Base-by-base conservation (phyloP, 2,888 invertebrate species). In the Apodemia hepburni region DNA sequence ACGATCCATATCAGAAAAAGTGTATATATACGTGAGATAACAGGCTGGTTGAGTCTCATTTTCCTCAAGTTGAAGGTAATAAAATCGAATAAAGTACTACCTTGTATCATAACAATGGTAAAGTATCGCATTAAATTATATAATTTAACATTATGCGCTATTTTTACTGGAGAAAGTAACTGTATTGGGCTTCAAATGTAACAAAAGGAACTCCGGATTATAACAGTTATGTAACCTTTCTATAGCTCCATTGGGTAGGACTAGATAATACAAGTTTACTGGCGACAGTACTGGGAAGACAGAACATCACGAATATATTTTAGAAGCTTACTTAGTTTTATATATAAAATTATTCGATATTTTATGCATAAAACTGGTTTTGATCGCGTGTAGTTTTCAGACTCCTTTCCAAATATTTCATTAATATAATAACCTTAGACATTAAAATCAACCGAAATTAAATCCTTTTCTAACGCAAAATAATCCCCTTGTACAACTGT, bases 81-180 rank as follows among this genome's bases (percentile, higher is more conserved):
- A 22, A 18, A 51, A 51, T 51, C 18, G 27, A 51, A 51, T 51
- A 12, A 51, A 18, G 51, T 22, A 51, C 22, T 51, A 12, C 22
- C 7, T 27, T 51, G 51, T 51, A 51, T 6, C 51, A 51, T 18
- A 51, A 51, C 51, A 51, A 51, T 51, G 51, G 51, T 18, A 51
- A 51, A 22, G 22, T 18, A 18, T 27, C 22, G 51, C 22, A 18
- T 22, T 18, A 51, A 51, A 51, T 51, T 51, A 51, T 51, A 27
- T 51, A 51, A 51, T 51, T 17, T 9, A n/a, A 49, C 49, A 18
- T 51, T 22, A 51, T 51, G 51, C 51, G 22, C 22, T 51, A 51
- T 51, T 51, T 51, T 51, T 51, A 27, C 51, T 18, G 51, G 51
- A 22, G 51, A 51, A 51, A 51, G 51, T 18, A 12, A 22, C 17